Percentiles rank a stretch among this genome's conserved stretches.
Conservation (phyloP, 2,113 vertebrate species). For the Corythornis cristatus region DNA sequence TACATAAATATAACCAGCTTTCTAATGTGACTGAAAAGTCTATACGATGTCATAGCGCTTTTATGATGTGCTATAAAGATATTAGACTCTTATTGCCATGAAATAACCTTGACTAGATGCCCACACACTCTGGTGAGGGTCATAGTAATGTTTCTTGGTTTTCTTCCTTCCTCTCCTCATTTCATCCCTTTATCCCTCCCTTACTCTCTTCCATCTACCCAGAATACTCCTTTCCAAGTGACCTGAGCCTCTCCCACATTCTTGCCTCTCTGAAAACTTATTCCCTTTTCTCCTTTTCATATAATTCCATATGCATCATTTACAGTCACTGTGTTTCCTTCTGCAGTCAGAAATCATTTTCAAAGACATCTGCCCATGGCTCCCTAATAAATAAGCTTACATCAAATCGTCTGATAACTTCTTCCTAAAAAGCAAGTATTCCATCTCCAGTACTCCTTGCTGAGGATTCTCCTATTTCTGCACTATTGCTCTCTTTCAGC, state of each 20-base stretch:
- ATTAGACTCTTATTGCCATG: background rate
- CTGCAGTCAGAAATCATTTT: background rate
- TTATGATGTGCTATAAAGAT: background rate
- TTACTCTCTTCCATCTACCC: background rate
- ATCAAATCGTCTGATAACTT: background rate
- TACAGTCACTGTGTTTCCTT: background rate
- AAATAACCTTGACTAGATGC: slow-evolving; percentile 1
- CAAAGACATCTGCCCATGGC: background rate
- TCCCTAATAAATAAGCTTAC: background rate
- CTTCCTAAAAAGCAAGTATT: background rate
- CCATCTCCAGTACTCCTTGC: background rate
- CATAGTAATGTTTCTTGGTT: background rate
- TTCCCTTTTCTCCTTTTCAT: background rate
- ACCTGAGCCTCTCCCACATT: background rate
- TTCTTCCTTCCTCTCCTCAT: background rate
- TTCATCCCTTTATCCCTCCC: background rate
- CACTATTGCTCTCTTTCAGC: background rate
- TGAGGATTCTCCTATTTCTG: background rate
- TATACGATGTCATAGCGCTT: background rate
- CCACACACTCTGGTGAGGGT: background rate
- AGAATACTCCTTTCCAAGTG: background rate
- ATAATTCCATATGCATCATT: background rate
- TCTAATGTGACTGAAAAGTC: slow-evolving; percentile 23
- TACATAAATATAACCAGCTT: slow-evolving; percentile 37
- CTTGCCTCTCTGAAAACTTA: background rate